Conservation (phyloP, 1,140 invertebrate genomes). For the Dermatophagoides farinae region DNA sequence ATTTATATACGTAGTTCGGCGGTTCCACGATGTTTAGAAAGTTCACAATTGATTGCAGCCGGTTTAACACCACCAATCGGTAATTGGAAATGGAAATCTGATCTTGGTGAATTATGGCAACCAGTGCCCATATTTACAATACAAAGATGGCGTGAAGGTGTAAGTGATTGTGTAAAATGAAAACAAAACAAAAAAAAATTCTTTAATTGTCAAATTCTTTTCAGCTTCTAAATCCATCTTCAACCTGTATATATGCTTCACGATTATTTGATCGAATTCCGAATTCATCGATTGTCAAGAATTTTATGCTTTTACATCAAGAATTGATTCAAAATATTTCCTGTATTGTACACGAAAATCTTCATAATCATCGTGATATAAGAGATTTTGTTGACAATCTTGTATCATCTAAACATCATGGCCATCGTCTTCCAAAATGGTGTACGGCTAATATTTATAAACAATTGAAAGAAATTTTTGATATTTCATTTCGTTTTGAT, state of each 20-base stretch:
- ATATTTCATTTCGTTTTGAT: background rate
- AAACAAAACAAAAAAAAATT: too few species aligned
- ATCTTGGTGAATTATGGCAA: constrained; percentile 7
- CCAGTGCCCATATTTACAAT: constrained; percentile 10
- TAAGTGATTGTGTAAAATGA: too few species aligned
- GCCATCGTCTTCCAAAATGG: background rate
- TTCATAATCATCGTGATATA: background rate
- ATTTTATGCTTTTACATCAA: background rate
- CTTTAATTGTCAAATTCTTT: too few species aligned
- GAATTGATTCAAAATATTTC: background rate
- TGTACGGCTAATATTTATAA: background rate
- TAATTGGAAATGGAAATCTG: background rate
- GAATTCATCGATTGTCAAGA: background rate
- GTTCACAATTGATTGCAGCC: background rate
- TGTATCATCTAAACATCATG: background rate
- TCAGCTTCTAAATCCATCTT: background rate
- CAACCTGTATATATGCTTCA: background rate
- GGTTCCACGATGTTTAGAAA: constrained; percentile 6
- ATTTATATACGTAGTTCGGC: constrained; percentile 10
- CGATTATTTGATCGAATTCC: background rate
- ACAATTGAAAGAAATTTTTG: background rate
- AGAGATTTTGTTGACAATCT: background rate
- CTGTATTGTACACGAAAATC: background rate
- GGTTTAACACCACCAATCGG: constrained; percentile 9
- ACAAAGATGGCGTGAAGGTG: background rate